A percentile compares a stretch with the other conserved stretches of the same genome.
phyloP scores from a whole-genome alignment of 2,797 vertebrate species.

The Malacoraja senta region DNA sequence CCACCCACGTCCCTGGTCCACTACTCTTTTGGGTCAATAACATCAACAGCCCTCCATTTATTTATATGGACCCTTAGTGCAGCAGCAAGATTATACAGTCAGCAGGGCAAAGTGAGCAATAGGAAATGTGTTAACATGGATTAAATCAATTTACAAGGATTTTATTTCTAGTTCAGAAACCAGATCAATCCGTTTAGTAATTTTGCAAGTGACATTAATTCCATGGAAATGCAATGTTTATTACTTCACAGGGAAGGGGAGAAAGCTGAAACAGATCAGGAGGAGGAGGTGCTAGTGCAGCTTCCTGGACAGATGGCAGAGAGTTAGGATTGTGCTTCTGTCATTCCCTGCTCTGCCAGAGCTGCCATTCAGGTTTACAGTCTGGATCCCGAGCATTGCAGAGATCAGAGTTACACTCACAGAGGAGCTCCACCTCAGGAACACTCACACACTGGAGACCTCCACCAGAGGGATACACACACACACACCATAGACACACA shows the following conservation, averaged over 20 bases:
- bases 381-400: background rate
- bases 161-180: background rate
- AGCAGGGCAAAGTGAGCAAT: background rate
- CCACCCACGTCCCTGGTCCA: background rate
- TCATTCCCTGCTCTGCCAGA: background rate
- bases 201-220: background rate
- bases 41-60: background rate
- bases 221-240: background rate
- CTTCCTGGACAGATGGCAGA: constrained; percentile 3
- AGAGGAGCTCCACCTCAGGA: too few species aligned
- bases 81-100: background rate
- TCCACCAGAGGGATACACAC: background rate
- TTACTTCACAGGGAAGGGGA: background rate
- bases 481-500: background rate
- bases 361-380: background rate
- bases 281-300: background rate
- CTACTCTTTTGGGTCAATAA: background rate
- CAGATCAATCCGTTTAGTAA: background rate
- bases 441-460: background rate
- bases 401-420: background rate
- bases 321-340: background rate
- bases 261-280: background rate
- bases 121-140: background rate
- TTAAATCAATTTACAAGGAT: background rate
- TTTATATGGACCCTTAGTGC: background rate